Evolutionary conservation across 2,888 invertebrate genomes (phyloP), one percentile per base, ranked within the genome.

Genomic region (Eupeodes luniger): DNA sequence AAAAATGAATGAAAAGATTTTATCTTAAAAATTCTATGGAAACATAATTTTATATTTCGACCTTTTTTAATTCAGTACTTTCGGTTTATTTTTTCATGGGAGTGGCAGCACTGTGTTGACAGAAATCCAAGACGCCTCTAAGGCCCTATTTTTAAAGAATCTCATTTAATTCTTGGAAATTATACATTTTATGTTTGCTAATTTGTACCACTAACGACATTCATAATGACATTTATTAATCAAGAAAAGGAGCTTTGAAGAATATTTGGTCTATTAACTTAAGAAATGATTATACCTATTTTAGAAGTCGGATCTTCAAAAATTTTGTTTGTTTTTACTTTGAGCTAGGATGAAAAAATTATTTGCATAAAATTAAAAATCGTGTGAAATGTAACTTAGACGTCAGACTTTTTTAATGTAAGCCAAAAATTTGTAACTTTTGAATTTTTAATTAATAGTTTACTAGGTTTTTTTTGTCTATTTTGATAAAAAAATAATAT

Each of bases 41-140:
- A 14, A 19, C 7, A 47, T 64, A 47, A 19, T 64, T 47, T 47
- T 47, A 16, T 11, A 12, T 64, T 11, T 16, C 16, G 44, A 64
- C 47, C 27, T 66, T 66, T 66, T 47, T 36, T 14, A 34, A 59
- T 36, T 36, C 6, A n/a, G 1, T 34, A 59, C 14, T 14, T 14
- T 11, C 61, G 16, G 27, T 2, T 16, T 62, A 10, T 19, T 12
- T 44, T 16, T 44, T 44, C 0, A 12, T 44, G 16, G 44, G 2
- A 64, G 47, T 64, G 47, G 64, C 64, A 64, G 44, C 64, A 47
- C 64, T 62, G 64, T 47, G 16, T 64, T 47, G 19, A 19, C 44
- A 19, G 6, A 44, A 27, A 47, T 47, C 64, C 9, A 27, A n/a
- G 62, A 47, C 47, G 27, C 7, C 47, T 47, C 27, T 19, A 27